phyloP scores from a whole-genome alignment of 2,797 vertebrate genomes.

The Delichon dasypus region DNA sequence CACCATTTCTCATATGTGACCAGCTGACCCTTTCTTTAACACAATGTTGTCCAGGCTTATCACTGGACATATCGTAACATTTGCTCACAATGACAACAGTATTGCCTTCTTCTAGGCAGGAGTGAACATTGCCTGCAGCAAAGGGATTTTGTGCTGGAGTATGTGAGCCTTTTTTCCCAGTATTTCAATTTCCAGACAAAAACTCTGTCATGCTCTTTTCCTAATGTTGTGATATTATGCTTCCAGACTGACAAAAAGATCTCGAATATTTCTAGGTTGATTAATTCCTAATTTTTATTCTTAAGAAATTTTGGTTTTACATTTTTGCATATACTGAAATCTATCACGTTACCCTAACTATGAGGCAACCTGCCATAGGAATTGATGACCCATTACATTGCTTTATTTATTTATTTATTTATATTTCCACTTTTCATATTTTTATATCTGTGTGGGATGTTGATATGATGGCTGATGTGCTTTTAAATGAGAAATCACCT shows the following conservation, averaged over 20 bases:
- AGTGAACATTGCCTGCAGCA: neutral
- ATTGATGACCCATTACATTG: neutral
- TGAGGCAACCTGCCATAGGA: neutral
- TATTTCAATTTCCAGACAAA: conserved; percentile 30
- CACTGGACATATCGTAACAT: neutral
- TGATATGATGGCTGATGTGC: neutral
- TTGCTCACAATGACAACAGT: neutral
- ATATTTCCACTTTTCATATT: neutral
- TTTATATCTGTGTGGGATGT: neutral
- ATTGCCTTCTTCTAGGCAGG: neutral
- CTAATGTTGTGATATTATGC: neutral
- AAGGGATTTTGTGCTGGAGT: neutral
- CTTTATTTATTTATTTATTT: neutral
- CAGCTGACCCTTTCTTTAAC: neutral
- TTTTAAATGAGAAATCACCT: neutral
- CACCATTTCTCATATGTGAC: neutral
- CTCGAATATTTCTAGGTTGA: neutral
- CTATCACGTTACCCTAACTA: neutral
- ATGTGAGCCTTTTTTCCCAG: neutral
- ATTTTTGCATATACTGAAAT: neutral
- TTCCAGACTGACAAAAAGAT: neutral
- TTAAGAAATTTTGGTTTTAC: neutral
- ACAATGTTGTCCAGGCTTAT: neutral
- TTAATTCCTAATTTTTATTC: neutral
- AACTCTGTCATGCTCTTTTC: neutral